Evolutionary conservation across 2,113 vertebrate species (phyloP).

Genomic region (Sisor rabdophorus): DNA sequence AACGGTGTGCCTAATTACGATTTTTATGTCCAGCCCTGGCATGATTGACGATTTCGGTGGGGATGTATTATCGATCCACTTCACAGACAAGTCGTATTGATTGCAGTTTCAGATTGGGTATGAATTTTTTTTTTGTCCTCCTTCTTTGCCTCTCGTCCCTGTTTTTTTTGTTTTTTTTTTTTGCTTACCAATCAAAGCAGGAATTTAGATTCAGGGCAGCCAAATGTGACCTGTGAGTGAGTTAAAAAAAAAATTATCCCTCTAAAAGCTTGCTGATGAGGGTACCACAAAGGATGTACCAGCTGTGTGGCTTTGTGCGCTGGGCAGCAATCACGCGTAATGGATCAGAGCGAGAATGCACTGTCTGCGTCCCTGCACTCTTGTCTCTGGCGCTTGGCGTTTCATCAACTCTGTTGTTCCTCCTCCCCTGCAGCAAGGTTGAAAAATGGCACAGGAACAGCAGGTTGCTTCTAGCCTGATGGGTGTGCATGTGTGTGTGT

Average conservation of each 20-base stretch:
- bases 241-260: conserved; percentile 65
- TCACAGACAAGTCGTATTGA: conserved; percentile 79
- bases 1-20: conserved; percentile 74
- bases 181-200: conserved; percentile 55
- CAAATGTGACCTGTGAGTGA: conserved; percentile 69
- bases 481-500: conserved; percentile 13
- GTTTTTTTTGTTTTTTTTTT: conserved; percentile 20
- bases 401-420: conserved; percentile 64
- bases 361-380: conserved; percentile 24
- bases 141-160: not conserved
- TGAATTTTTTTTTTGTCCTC: conserved; percentile 55
- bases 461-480: conserved; percentile 51
- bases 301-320: conserved; percentile 67
- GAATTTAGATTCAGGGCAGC: conserved; percentile 67
- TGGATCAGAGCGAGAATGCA: conserved; percentile 59
- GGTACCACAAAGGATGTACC: conserved; percentile 62
- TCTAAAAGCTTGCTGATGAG: conserved; percentile 57
- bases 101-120: conserved; percentile 71
- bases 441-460: conserved; percentile 44
- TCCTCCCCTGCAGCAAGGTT: conserved; percentile 58
- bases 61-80: conserved; percentile 74
- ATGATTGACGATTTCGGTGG: conserved; percentile 75
- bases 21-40: conserved; percentile 72
- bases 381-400: conserved; percentile 60
- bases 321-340: conserved; percentile 66